Base-by-base conservation (phyloP, 2,888 invertebrate genomes). In the Seladonia tumulorum region DNA sequence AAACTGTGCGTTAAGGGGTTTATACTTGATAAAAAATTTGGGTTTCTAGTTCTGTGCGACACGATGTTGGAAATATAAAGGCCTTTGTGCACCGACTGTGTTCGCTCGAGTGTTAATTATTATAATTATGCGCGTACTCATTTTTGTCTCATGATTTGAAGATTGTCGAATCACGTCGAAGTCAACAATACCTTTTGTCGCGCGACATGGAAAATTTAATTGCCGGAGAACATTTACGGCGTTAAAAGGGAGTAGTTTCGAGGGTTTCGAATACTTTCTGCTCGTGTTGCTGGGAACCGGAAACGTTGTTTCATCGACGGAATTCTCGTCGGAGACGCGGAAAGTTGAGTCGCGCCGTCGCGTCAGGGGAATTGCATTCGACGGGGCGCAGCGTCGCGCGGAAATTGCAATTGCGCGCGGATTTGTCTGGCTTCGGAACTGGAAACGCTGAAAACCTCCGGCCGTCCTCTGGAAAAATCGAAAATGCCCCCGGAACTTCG, bases 401-500 rank as follows among this genome's bases (percentile, higher is more conserved):
- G 85, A 82, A 82, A 85, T 82, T 82, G 78, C 77, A 70, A 74
- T 76, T 72, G 84, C 74, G 4, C 74, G 74, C 47, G 72, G 47
- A 72, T 81, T 63, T 76, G 74, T 75, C 60, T 66, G 76, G 76
- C 35, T n/a, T 4, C 63, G 42, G 42, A 63, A 45, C 39, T 60
- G 75, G 25, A 16, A 42, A 75, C 22, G 60, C 47, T 12, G 75
- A 22, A 60, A 29, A 42, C 42, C 42, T 25, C 25, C 45, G 68
- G 42, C 12, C 22, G 18, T 29, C 10, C 63, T 45, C 29, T 7
- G 29, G 45, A 45, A 63, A 76, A 76, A 76, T 63, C 45, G 75
- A 42, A 29, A 39, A 75, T 18, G 53, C 3, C 53, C 53, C 60
- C n/a, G 75, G 42, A 42, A 25, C 39, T 75, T 57, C 60, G 60